Evolutionary conservation across 35 echinoderm and acorn worm genomes (phyloP), one percentile per base, ranked within the genome.

Genomic region (Patiria miniata): DNA sequence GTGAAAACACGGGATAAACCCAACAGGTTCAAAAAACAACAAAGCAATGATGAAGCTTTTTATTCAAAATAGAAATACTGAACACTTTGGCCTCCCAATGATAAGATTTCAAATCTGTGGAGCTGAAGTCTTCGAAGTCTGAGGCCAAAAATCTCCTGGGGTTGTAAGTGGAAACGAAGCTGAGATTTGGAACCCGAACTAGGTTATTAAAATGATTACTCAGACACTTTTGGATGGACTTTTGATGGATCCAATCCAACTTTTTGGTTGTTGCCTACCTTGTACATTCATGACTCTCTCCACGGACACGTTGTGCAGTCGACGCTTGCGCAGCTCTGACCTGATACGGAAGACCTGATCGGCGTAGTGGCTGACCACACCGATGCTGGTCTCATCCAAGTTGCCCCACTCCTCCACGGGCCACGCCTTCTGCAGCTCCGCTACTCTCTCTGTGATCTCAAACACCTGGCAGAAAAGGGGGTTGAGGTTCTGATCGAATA

Each of bases 261-360:
- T 6, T 47, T 47, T 47, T 47, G 42, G 4, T 47, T 47, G 12
- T 4, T 4, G 12, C 82, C 56, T 83, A 99, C 96, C 96, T 91
- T 99, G 92, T 4, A 95, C 92, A 84, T 99, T 99, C 89, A 99
- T 89, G 1, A 99, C 96, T 80, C 96, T 92, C 76, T 99, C 96
- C 32, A 99, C 96, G 12, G 89, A 92, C 12, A 99, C 90, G 57
- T 36, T 82, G 68, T 68, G 39, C 37, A 99, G 92, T 16, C 90
- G 73, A 18, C 83, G 77, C 58, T 95, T 99, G n/a, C 96, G 90
- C 37, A 99, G 79, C 53, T 99, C 96, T 51, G 93, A 80, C 55
- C 96, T 92, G 89, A 99, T 99, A 30, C 93, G 82, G 69, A 95
- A 99, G 7, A 99, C 96, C 57, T 99, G 96, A 40, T 99, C 96